phyloP scores from a whole-genome alignment of 2,888 invertebrate species.

The Chrysotoxum bicinctum region DNA sequence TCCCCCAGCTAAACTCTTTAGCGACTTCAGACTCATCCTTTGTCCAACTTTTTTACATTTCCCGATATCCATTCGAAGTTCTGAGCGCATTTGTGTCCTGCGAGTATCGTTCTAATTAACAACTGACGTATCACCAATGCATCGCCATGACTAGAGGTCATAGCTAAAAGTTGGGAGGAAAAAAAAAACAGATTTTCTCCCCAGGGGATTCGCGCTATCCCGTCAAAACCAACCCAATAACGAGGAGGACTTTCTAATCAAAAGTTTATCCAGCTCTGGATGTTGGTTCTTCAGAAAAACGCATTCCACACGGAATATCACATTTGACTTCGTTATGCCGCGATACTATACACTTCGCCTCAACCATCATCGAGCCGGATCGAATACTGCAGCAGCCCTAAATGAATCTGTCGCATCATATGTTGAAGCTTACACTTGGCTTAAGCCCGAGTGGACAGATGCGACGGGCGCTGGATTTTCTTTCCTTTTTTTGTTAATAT shows the following conservation, averaged over 20 bases:
- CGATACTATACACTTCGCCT: not conserved
- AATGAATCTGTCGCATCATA: constrained; percentile 35
- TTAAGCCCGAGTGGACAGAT: constrained; percentile 50
- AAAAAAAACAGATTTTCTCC: not conserved
- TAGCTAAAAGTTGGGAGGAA: constrained; percentile 15
- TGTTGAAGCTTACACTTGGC: constrained; percentile 58
- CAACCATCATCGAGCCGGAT: not conserved
- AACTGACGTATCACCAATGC: constrained; percentile 5
- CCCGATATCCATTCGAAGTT: not conserved
- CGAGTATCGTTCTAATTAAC: constrained; percentile 35
- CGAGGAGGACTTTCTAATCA: constrained; percentile 49
- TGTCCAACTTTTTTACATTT: constrained; percentile 5
- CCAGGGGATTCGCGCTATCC: not conserved
- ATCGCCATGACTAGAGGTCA: not conserved
- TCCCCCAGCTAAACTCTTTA: not conserved
- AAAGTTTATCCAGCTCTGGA: constrained; percentile 41
- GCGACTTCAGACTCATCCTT: not conserved
- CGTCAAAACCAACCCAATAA: not conserved
- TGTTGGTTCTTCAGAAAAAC: constrained; percentile 7
- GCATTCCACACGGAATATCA: constrained; percentile 42
- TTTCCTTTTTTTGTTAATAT: not conserved
- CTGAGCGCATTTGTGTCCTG: constrained; percentile 7
- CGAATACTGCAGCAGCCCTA: not conserved
- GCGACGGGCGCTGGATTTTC: not conserved
- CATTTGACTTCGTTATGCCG: constrained; percentile 47